Evolutionary conservation across 2,797 vertebrate species (phyloP), one percentile per base, ranked within the genome.

Genomic region (Cichlasoma orientale): DNA sequence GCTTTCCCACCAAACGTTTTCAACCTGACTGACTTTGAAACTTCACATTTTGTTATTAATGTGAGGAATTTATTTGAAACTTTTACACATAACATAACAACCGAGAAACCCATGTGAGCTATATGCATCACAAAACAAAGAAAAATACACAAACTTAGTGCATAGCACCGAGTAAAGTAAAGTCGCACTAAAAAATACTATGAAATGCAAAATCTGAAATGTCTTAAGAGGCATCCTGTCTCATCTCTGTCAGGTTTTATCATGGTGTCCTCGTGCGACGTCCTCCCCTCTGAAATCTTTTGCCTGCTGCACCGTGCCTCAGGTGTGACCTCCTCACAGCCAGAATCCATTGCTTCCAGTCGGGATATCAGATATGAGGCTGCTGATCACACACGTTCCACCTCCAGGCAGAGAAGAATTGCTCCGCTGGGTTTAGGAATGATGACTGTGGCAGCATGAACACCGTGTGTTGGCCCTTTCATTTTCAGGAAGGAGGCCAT

Each of bases 281-380:
- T 33, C 33, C 8, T 33, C 8, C 33, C 33, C 9, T 33, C 8
- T 9, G 33, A 31, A 31, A 31, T 31, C 29, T 31, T 31, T 33
- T n/a, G 33, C 7, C 7, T 33, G 36, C 36, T 11, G 36, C 36
- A 4, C 36, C 1, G 3, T 4, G 36, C 10, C 7, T 0, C 33
- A 23, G 58, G n/a, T 61, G 58, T 12, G 57, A 61, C 58, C 21
- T 23, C 33, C 4, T 38, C 36, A 38, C 21, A 59, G n/a, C 33
- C 57, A 59, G 57, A 2, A 38, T 38, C 57, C 1, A 2, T 59
- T 21, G n/a, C 33, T 59, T 59, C 57, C 57, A 21, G 36, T 23
- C 21, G 7, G 21, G 21, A n/a, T 38, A 38, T 61, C 58, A 0
- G 33, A 38, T n/a, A 38, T 7, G 12, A 61, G 58, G 33, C 33